Base-by-base conservation (phyloP, 1,140 invertebrate genomes). In the Zaprionus camerounensis region DNA sequence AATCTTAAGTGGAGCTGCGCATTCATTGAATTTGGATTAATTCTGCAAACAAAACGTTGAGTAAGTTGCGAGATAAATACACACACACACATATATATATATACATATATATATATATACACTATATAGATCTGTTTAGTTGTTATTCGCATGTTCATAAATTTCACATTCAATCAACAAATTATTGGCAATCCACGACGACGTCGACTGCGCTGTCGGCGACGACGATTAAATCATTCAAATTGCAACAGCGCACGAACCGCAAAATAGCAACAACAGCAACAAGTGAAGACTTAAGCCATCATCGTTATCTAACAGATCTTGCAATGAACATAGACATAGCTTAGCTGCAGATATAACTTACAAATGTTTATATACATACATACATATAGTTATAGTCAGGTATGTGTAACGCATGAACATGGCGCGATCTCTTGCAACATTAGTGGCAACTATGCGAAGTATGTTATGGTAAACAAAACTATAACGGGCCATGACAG, bases 241-340 rank as follows among this genome's bases (percentile, higher is more conserved):
- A 86, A 80, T 87, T 87, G 84, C 83, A 88, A 84, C 81, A 61
- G 78, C 67, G 36, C 77, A 74, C 82, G 80, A 82, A 71, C 55
- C 67, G 70, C 80, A 87, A 41, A 56, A 74, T 28, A 56, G 3
- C 22, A 55, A 15, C 59, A 68, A 44, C 3, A 6, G 24, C 20
- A 34, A 63, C 22, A 68, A 69, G 61, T 69, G 65, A 58, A 88
- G 74, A 90, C 66, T 88, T 83, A 81, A 88, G 71, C 78, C 81
- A 72, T 69, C 81, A 73, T 69, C 81, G 83, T 87, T 87, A 87
- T 87, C 84, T 87, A 87, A 87, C 88, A 84, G 78, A 87, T 88
- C 85, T 88, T 78, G 78, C 84, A 82, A 88, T 83, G 85, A 69
- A 71, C 75, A 62, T 76, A 62, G 62, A 20, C 53, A 78, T 41